Conservation (phyloP, 2,888 invertebrate genomes). For the Rhagonycha lutea region DNA sequence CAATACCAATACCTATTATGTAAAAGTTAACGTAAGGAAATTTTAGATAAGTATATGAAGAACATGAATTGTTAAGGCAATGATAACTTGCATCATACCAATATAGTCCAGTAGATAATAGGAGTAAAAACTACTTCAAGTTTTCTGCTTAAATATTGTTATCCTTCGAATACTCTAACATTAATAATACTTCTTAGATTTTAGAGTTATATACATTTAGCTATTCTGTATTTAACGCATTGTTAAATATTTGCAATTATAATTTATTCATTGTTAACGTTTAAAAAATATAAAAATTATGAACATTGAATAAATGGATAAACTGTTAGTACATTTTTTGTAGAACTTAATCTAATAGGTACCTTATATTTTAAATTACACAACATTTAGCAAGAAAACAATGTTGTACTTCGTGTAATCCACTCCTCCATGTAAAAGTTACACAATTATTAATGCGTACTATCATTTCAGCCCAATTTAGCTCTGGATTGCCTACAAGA, state of each 20-base stretch:
- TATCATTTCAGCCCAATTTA: too few species aligned
- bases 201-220: constrained; percentile 29
- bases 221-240: constrained; percentile 28
- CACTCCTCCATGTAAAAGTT: too few species aligned
- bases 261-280: constrained; percentile 28
- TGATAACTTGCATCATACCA: constrained; percentile 30
- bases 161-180: constrained; percentile 41
- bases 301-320: constrained; percentile 4
- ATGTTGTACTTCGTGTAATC: neutral
- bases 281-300: constrained; percentile 21
- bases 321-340: constrained; percentile 1
- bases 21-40: constrained; percentile 14
- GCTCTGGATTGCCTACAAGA: too few species aligned
- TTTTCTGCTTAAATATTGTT: constrained; percentile 46
- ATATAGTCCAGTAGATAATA: constrained; percentile 51
- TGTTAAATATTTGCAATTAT: constrained; percentile 29
- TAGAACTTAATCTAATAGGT: neutral
- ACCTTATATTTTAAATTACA: neutral
- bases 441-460: too few species aligned
- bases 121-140: constrained; percentile 49
- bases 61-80: constrained; percentile 26
- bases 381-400: neutral
- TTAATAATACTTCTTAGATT: constrained; percentile 27
- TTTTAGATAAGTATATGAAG: constrained; percentile 28
- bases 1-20: constrained; percentile 10